Percentiles rank a stretch among this genome's conserved stretches.
These are phyloP conservation scores for Neolamprologus tretocephalus DNA, from an alignment of 2,113 vertebrate genomes.

Conservation along the genomic window DNA sequence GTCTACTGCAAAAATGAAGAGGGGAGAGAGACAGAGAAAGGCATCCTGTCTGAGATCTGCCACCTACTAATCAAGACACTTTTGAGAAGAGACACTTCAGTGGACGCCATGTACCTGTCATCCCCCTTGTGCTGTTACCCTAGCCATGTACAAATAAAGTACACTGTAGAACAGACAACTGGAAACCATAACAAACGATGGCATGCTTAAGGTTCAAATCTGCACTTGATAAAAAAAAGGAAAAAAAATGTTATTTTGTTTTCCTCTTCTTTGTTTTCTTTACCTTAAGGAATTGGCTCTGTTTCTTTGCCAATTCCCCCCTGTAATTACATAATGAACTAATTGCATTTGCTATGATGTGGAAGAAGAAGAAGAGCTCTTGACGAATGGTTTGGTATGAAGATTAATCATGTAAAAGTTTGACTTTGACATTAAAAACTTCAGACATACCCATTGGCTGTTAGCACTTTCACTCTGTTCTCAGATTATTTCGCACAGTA, in stretches of 20 bases:
- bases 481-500: neutral
- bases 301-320: conserved; percentile 18
- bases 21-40: conserved; percentile 18
- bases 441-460: conserved; percentile 49
- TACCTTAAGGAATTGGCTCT: conserved; percentile 47
- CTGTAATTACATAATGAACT: conserved; percentile 65
- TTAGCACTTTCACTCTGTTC: neutral
- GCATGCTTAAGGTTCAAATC: conserved; percentile 75
- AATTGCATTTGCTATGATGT: conserved; percentile 71
- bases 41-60: neutral
- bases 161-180: conserved; percentile 65
- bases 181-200: conserved; percentile 64
- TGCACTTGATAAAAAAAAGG: conserved; percentile 61
- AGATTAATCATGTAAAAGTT: conserved; percentile 71
- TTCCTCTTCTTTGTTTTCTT: conserved; percentile 34
- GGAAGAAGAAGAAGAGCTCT: conserved; percentile 45
- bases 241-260: conserved; percentile 37
- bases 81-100: conserved; percentile 27
- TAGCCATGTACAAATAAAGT: conserved; percentile 64
- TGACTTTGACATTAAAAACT: conserved; percentile 78
- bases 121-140: conserved; percentile 38
- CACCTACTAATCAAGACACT: conserved; percentile 38
- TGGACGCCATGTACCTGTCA: conserved; percentile 14
- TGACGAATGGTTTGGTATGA: conserved; percentile 68
- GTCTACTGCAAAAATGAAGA: conserved; percentile 45